These are phyloP conservation scores for Pteruthius melanotis DNA, from an alignment of 2,113 vertebrate species.

Conservation along the genomic window DNA sequence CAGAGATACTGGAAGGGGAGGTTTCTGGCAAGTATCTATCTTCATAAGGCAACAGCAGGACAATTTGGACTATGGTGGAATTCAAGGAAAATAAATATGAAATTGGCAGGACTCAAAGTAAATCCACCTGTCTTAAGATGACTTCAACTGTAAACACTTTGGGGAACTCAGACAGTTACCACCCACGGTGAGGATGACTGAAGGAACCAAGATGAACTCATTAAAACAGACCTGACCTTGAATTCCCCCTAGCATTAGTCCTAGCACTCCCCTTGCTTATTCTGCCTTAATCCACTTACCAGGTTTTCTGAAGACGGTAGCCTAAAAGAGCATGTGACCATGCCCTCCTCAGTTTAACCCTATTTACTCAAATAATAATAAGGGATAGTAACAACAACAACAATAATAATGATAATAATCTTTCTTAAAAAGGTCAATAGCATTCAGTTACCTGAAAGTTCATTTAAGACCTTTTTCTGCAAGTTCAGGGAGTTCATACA, in stretches of 20 bases:
- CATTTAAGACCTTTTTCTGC: not conserved
- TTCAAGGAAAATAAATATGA: not conserved
- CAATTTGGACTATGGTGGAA: not conserved
- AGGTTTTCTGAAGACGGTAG: not conserved
- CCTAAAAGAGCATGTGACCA: not conserved
- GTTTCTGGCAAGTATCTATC: not conserved
- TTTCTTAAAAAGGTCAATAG: not conserved
- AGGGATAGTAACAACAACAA: not conserved
- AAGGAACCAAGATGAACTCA: not conserved
- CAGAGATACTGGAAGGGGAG: not conserved
- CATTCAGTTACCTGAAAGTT: not conserved
- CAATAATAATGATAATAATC: not conserved
- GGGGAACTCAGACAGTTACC: not conserved
- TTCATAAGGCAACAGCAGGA: not conserved
- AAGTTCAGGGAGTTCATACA: not conserved
- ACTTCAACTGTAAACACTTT: conserved; percentile 14
- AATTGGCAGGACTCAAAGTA: conserved; percentile 29
- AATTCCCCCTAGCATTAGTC: not conserved
- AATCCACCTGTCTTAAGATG: conserved; percentile 37
- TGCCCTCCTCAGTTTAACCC: not conserved
- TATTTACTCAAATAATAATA: not conserved
- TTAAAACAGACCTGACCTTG: conserved; percentile 28
- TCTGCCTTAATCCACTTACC: not conserved
- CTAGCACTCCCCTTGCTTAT: not conserved
- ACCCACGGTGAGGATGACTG: conserved; percentile 19